phyloP scores from a whole-genome alignment of 2,113 vertebrate species.

The Illadopsis cleaveri region DNA sequence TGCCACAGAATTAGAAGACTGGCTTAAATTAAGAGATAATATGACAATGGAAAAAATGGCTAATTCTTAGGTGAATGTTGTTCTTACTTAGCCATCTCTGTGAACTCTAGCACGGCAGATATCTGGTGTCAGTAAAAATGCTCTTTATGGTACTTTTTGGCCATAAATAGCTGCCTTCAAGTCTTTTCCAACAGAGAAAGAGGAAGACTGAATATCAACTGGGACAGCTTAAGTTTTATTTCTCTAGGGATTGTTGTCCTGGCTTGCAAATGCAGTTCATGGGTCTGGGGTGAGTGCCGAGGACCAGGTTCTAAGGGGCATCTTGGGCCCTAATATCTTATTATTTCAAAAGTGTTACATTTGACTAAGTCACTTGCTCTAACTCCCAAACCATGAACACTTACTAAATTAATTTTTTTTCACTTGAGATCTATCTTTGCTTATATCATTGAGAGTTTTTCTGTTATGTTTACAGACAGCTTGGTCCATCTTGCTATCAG shows the following conservation, averaged over 20 bases:
- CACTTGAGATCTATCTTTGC: neutral
- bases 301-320: neutral
- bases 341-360: neutral
- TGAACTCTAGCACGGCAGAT: neutral
- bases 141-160: neutral
- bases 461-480: accelerated
- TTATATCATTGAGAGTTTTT: neutral
- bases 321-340: neutral
- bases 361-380: neutral
- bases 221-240: neutral
- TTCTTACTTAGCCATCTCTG: neutral
- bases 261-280: neutral
- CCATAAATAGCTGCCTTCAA: neutral
- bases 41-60: neutral
- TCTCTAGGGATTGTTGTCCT: neutral
- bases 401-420: neutral
- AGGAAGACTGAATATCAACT: neutral
- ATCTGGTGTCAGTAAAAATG: neutral
- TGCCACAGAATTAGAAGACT: neutral
- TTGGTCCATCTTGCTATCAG: neutral
- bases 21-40: neutral
- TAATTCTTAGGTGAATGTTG: neutral
- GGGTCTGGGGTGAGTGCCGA: neutral
- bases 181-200: neutral
- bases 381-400: neutral